A percentile compares a stretch with the other conserved stretches of the same genome.
These are phyloP conservation scores for Hormaphis cornu DNA, from an alignment of 1,140 invertebrate species.

Conservation along the genomic window DNA sequence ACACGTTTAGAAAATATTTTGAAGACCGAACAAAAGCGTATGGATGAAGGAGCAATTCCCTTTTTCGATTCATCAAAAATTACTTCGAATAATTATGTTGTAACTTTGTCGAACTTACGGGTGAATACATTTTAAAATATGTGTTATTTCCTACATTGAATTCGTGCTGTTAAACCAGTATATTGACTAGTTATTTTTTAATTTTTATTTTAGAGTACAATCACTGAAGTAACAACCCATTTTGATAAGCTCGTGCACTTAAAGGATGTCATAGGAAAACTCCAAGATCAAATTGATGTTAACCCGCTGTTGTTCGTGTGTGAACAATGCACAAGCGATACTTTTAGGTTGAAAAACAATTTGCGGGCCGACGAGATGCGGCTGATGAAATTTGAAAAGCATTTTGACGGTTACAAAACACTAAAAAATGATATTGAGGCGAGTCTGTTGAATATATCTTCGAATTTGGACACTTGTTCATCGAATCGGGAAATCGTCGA, in stretches of 20 bases:
- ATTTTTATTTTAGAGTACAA: not conserved
- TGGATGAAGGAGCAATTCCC: not conserved
- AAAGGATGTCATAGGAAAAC: not conserved
- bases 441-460: not conserved
- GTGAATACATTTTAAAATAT: not conserved
- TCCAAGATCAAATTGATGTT: slow-evolving; percentile 1
- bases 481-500: not conserved
- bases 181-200: not conserved
- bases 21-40: not conserved
- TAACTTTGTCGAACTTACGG: not conserved
- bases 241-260: not conserved
- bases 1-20: not conserved
- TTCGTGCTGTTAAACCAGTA: not conserved
- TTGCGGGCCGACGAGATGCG: not conserved
- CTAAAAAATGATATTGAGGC: not conserved
- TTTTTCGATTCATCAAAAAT: not conserved
- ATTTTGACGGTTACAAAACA: not conserved
- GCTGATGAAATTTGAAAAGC: not conserved
- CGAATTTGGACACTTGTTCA: not conserved
- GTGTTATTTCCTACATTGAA: not conserved
- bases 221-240: not conserved
- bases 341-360: not conserved
- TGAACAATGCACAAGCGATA: not conserved
- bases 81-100: not conserved
- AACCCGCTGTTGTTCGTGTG: not conserved